Base-by-base conservation (phyloP, 1,140 invertebrate species). In the Stegodyphus mimosarum region DNA sequence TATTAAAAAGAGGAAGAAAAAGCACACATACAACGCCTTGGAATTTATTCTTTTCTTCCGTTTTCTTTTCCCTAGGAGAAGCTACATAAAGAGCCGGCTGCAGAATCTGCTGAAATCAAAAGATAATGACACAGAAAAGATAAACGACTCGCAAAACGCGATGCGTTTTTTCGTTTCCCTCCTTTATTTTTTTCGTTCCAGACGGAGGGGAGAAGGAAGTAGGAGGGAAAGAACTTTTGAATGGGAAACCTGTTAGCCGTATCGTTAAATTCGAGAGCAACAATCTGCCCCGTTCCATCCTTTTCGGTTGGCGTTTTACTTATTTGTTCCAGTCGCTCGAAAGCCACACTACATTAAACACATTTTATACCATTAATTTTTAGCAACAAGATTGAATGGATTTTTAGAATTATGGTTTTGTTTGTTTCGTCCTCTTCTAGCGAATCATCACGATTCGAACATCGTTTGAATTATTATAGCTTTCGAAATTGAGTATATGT, bases 121-220 rank as follows among this genome's bases (percentile, higher is more conserved):
- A 83, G 79, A 83, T 83, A 83, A 83, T 83, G 79, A 83, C 79
- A 18, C 74, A 83, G 79, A 83, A 83, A 74, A 83, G 79, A 83
- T 83, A 83, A 83, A 83, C 79, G 79, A 83, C 79, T 33, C n/a
- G 52, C 67, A 71, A 83, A 71, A 83, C 48, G 51, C 51, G 69
- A 55, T 7, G 17, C 7, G 70, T 66, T 53, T 50, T 7, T 9
- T 72, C 49, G 63, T 73, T 64, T 55, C 13, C 13, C 13, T 55
- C 48, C 5, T 74, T 66, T 74, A 7, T n/a, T 48, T 0, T 7
- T 78, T 52, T 79, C 53, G 55, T 72, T 80, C 50, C 17, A 51
- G 18, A 13, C 53, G 7, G 53, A 55, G 53, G 9, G 52, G 50
- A 69, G 18, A 70, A 52, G 33, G 72, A 49, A 11, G 48, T 7